Evolutionary conservation across 2,797 vertebrate genomes (phyloP).

Genomic region (Gallinago stenura): DNA sequence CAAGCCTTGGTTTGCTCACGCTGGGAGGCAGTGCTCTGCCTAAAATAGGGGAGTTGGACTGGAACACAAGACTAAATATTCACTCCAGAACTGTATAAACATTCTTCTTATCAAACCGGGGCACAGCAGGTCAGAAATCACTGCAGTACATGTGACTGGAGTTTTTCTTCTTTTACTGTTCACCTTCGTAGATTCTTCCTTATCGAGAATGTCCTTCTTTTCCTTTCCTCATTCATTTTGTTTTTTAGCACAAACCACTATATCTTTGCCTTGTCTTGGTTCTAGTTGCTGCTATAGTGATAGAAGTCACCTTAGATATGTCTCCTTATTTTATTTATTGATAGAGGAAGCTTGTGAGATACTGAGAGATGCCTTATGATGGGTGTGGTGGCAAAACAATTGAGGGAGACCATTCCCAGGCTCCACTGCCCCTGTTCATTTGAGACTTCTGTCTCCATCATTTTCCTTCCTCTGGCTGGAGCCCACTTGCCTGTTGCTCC

Average conservation of each 20-base stretch:
- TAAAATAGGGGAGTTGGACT: not conserved
- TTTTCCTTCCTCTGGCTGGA: slow-evolving; percentile 38
- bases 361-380: not conserved
- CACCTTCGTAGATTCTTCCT: not conserved
- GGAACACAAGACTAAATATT: slow-evolving; percentile 7
- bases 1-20: not conserved
- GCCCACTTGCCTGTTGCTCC: not conserved
- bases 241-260: not conserved
- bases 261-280: slow-evolving; percentile 2
- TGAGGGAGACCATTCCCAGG: not conserved
- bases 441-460: slow-evolving; percentile 10
- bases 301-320: not conserved
- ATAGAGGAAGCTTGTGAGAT: slow-evolving; percentile 32
- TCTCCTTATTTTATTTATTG: not conserved
- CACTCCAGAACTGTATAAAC: slow-evolving; percentile 1
- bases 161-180: not conserved
- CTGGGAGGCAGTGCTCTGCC: not conserved
- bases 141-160: not conserved
- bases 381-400: slow-evolving; percentile 47
- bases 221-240: not conserved
- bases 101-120: slow-evolving; percentile 25
- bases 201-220: slow-evolving; percentile 1
- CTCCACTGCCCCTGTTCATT: not conserved
- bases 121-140: slow-evolving; percentile 2
- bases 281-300: not conserved